phyloP scores from a whole-genome alignment of 2,888 invertebrate species.

The Patella ulyssiponensis region DNA sequence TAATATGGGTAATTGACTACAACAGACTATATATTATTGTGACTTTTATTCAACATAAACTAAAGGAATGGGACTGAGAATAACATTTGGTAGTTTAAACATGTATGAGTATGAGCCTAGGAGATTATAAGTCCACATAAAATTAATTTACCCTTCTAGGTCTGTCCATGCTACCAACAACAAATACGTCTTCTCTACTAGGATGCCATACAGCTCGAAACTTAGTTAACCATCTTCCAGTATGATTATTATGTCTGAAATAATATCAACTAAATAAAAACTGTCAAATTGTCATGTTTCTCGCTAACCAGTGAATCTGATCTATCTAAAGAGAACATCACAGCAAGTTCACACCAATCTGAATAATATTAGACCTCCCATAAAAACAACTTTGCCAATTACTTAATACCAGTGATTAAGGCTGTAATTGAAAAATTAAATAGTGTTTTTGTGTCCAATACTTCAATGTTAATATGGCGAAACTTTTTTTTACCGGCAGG shows the following conservation, averaged over 20 bases:
- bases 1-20: no score
- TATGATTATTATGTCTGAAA: conserved; percentile 72
- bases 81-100: conserved; percentile 2
- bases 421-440: no score
- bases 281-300: conserved; percentile 33
- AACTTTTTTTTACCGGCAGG: no score
- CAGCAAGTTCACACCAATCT: no score
- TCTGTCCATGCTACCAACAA: conserved; percentile 71
- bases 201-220: conserved; percentile 73
- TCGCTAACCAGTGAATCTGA: no score
- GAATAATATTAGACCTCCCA: no score
- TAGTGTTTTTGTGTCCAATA: no score
- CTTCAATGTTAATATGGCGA: no score
- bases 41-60: neutral
- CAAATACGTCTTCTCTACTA: conserved; percentile 72
- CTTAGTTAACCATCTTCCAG: conserved; percentile 73
- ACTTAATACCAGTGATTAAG: no score
- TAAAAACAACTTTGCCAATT: no score
- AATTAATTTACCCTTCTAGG: conserved; percentile 62
- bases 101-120: neutral
- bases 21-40: no score
- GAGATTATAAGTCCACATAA: neutral
- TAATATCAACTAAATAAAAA: conserved; percentile 22
- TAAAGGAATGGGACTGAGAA: conserved; percentile 23
- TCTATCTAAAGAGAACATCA: no score